phyloP scores from a whole-genome alignment of 2,113 vertebrate genomes.

The Callipepla californica region DNA sequence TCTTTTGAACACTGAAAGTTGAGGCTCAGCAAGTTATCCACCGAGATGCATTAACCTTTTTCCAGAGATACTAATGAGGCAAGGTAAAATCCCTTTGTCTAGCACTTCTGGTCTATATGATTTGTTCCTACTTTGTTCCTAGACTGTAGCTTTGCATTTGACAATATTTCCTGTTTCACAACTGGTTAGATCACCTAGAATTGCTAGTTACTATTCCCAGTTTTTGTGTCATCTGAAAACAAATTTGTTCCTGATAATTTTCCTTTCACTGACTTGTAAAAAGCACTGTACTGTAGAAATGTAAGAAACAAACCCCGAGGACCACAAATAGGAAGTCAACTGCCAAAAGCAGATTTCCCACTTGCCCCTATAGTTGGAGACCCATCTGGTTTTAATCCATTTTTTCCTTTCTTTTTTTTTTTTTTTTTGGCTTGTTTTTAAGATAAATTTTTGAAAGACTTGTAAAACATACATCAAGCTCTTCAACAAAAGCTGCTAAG shows the following conservation, averaged over 20 bases:
- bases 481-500: conserved; percentile 93
- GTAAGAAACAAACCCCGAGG: not conserved
- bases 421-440: not conserved
- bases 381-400: not conserved
- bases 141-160: not conserved
- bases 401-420: not conserved
- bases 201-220: not conserved
- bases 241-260: not conserved
- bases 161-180: not conserved
- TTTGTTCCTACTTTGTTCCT: not conserved
- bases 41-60: not conserved
- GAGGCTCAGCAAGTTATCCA: not conserved
- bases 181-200: not conserved
- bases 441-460: not conserved
- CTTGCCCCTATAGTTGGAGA: not conserved
- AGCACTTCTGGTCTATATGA: not conserved
- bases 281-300: not conserved
- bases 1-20: not conserved
- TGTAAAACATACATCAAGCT: conserved; percentile 89
- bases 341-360: not conserved
- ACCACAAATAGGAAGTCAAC: not conserved
- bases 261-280: not conserved
- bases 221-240: not conserved
- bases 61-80: not conserved
- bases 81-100: not conserved